Evolutionary conservation across 2,113 vertebrate genomes (phyloP).

Genomic region (Hippocampus mohnikei): DNA sequence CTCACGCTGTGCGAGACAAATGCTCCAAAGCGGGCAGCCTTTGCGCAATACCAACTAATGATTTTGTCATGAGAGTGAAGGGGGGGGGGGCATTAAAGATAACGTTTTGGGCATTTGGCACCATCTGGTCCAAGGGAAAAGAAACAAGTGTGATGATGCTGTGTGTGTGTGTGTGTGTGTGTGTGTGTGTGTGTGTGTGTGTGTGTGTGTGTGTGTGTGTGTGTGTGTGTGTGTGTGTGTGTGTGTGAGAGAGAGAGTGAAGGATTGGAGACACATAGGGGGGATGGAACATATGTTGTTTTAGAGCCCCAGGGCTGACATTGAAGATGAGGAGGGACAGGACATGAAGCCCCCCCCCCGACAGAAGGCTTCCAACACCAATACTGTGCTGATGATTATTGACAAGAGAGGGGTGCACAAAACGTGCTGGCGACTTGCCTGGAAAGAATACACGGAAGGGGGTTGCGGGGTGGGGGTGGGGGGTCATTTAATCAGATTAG

Average conservation of each 20-base stretch:
- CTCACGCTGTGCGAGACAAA: conserved; percentile 80
- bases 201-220: conserved; percentile 57
- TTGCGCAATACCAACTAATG: conserved; percentile 88
- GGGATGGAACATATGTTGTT: conserved; percentile 94
- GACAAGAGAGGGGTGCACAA: conserved; percentile 74
- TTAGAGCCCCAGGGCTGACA: conserved; percentile 94
- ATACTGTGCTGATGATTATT: conserved; percentile 81
- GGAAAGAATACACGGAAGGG: background rate
- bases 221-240: too few relatives aligned
- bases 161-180: too few relatives aligned
- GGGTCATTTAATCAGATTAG: conserved; percentile 59
- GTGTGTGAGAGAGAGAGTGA: conserved; percentile 4
- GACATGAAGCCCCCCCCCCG: conserved; percentile 90
- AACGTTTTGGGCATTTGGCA: conserved; percentile 28
- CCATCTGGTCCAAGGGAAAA: conserved; percentile 84
- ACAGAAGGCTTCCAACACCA: conserved; percentile 91
- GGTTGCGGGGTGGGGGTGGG: background rate
- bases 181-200: too few relatives aligned
- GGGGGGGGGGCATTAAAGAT: conserved; percentile 18
- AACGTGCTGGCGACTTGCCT: conserved; percentile 11
- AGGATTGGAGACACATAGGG: conserved; percentile 84
- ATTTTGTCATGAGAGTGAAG: conserved; percentile 86
- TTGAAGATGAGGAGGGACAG: conserved; percentile 95
- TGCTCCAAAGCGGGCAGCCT: conserved; percentile 70
- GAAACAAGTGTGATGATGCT: conserved; percentile 77